phyloP scores from a whole-genome alignment of 2,113 vertebrate species.

The Xiphophorus maculatus region DNA sequence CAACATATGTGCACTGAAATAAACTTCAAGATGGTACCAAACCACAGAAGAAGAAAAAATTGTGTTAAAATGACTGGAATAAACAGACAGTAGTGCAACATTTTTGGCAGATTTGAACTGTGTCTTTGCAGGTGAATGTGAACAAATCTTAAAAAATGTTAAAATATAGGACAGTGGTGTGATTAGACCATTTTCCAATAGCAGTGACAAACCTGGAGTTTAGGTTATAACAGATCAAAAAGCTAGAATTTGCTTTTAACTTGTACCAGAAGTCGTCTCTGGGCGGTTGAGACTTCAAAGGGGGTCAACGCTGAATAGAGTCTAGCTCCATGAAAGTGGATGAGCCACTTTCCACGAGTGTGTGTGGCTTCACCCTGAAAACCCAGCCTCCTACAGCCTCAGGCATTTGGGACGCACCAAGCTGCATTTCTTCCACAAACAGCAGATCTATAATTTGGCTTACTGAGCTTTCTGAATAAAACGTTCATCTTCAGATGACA shows the following conservation, averaged over 20 bases:
- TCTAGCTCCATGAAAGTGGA: slow-evolving; percentile 62
- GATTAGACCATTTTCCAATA: too few relatives aligned
- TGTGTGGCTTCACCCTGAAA: slow-evolving; percentile 64
- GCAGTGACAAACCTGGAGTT: too few relatives aligned
- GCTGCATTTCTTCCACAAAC: slow-evolving; percentile 20
- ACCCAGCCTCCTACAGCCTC: slow-evolving; percentile 54
- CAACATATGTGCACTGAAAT: neutral
- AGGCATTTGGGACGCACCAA: slow-evolving; percentile 39
- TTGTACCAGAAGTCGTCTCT: slow-evolving; percentile 37
- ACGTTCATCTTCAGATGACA: slow-evolving; percentile 20
- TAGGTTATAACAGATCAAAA: neutral
- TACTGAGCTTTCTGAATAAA: slow-evolving; percentile 38
- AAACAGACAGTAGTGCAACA: too few relatives aligned
- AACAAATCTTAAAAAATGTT: neutral
- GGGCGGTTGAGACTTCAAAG: slow-evolving; percentile 66
- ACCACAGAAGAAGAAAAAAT: too few relatives aligned
- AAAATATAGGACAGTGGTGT: neutral
- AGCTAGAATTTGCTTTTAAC: slow-evolving; percentile 5
- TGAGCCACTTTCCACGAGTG: slow-evolving; percentile 56
- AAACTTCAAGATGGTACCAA: neutral
- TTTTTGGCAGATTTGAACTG: neutral
- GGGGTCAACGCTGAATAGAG: slow-evolving; percentile 41
- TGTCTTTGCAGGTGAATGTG: neutral
- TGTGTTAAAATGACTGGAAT: too few relatives aligned
- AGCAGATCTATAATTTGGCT: slow-evolving; percentile 42